Base-by-base conservation (phyloP, 1,140 invertebrate genomes). In the Zaprionus africanus region DNA sequence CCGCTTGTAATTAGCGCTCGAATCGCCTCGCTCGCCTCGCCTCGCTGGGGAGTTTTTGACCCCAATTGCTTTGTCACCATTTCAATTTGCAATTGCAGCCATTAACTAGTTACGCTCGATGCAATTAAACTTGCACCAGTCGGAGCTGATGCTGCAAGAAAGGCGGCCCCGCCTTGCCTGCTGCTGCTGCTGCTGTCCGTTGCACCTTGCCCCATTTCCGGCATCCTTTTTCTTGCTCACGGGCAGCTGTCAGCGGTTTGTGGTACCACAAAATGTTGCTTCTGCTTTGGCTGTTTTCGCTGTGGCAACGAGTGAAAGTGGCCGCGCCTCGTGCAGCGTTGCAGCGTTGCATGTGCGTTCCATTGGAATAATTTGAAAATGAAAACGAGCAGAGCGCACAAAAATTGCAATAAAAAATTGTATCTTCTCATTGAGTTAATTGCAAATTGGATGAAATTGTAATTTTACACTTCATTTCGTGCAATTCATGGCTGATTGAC, bases 381-480 rank as follows among this genome's bases (percentile, higher is more conserved):
- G 86, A 90, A 90, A 90, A 85, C 85, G 59, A 84, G 80, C 81
- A 70, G 66, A 64, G 19, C 53, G 28, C 51, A 28, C 56, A 67
- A 67, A 76, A 51, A 59, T 34, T 51, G 58, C 49, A 68, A 84
- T 77, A 79, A 90, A 77, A 66, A 64, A 81, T 73, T 69, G 74
- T 79, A 82, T 82, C 83, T 83, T 86, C 82, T 83, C 82, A 87
- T 91, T 81, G 88, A 88, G 90, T 92, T 92, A 92, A 92, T 92
- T 92, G 91, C 90, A 92, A 92, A 92, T 92, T 91, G 90, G 90
- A 91, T 92, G 83, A 92, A 92, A 91, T 92, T 92, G 83, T 91
- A 92, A 92, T 92, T 92, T 92, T 92, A 91, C 91, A 92, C 90
- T 92, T 92, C 90, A 92, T 92, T 92, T 91, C 79, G 81, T 81